phyloP scores from a whole-genome alignment of 1,140 invertebrate genomes.

The Mya arenaria region DNA sequence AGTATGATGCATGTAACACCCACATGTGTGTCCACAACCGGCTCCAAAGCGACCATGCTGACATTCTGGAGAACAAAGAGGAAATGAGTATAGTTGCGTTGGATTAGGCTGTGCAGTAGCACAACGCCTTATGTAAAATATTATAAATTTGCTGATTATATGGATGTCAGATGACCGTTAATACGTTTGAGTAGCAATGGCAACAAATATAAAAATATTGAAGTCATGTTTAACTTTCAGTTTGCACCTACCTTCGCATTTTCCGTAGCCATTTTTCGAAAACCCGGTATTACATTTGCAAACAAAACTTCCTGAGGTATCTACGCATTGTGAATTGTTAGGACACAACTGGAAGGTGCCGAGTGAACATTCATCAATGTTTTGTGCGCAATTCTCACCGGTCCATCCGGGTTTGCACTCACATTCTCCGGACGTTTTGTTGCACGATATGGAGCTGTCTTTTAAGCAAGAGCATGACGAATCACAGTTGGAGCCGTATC shows the following conservation, averaged over 20 bases:
- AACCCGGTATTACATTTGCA: constrained; percentile 41
- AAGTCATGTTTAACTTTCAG: too few relatives aligned
- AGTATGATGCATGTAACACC: too few relatives aligned
- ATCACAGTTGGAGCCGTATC: neutral
- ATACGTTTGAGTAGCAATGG: too few relatives aligned
- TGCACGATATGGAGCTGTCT: neutral
- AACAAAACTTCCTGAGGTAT: constrained; percentile 24
- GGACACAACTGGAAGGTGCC: neutral
- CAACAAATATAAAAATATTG: too few relatives aligned
- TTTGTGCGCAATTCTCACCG: neutral
- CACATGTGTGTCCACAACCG: too few relatives aligned
- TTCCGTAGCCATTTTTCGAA: neutral
- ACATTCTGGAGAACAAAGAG: too few relatives aligned
- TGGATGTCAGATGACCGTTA: too few relatives aligned
- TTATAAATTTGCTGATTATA: too few relatives aligned
- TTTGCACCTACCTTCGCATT: constrained; percentile 9
- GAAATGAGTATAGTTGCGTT: too few relatives aligned
- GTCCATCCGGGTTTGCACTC: neutral
- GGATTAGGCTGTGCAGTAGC: too few relatives aligned
- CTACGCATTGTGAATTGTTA: neutral
- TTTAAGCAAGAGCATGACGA: neutral
- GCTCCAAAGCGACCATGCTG: too few relatives aligned
- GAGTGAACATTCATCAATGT: neutral
- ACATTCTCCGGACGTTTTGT: neutral
- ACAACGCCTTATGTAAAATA: too few relatives aligned